These are phyloP conservation scores for Rhinophrynus dorsalis DNA, from an alignment of 2,797 vertebrate genomes.

Conservation along the genomic window DNA sequence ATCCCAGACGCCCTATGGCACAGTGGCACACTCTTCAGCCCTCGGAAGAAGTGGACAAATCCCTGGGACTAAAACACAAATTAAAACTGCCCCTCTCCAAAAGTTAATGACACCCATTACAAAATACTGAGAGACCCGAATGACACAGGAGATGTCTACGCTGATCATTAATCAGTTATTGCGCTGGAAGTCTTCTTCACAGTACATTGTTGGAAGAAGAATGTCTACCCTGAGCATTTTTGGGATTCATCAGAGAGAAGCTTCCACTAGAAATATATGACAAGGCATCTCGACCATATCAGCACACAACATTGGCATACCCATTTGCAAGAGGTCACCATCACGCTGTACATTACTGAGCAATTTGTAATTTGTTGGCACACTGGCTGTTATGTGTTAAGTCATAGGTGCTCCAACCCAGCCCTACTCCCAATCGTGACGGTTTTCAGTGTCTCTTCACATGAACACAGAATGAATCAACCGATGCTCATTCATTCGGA, in stretches of 20 bases:
- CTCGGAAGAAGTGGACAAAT: conserved; percentile 75
- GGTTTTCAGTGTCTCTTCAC: too few species aligned
- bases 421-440: too few species aligned
- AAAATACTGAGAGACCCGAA: neutral
- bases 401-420: too few species aligned
- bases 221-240: neutral
- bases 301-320: neutral
- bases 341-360: neutral
- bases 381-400: too few species aligned
- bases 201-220: neutral
- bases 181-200: neutral
- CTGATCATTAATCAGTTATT: neutral
- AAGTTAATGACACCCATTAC: conserved; percentile 45
- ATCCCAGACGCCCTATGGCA: conserved; percentile 76
- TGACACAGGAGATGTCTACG: too few species aligned
- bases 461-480: too few species aligned
- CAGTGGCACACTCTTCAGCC: conserved; percentile 87
- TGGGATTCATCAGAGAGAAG: neutral
- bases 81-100: conserved; percentile 65
- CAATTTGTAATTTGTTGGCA: too few species aligned
- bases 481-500: too few species aligned
- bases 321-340: neutral
- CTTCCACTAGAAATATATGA: too few species aligned
- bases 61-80: conserved; percentile 68
- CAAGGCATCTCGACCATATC: too few species aligned